Base-by-base conservation (phyloP, 1,140 invertebrate species). In the Caenorhabditis elegans region DNA sequence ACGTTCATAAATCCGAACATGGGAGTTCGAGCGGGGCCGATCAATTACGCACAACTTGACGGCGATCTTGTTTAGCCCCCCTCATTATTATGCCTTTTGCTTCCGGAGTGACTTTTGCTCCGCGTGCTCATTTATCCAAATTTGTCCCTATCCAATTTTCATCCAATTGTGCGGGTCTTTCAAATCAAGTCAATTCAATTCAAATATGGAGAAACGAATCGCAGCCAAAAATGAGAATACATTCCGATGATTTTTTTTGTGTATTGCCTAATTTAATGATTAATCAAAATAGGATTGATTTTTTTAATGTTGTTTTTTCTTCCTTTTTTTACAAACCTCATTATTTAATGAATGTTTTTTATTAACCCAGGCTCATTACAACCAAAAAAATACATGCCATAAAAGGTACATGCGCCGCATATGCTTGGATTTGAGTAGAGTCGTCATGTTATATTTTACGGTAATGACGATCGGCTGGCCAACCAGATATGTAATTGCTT, bases 1-100 rank as follows among this genome's bases (percentile, higher is more conserved):
- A 84, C 80, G 8, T 83, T 84, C 60, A 78, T 84, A 17, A 82
- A 84, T 34, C 83, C 83, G 8, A 79, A 79, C 26, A 60, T 46
- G 48, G 83, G 83, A 77, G 83, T 84, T 24, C 79, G 83, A 51
- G 47, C 83, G 15, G 80, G 80, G 24, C 76, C 83, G 22, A 84
- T 82, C 49, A 78, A 83, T 43, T 84, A 83, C 60, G 78, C 83
- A n/a, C 76, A 83, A 39, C 49, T 84, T n/a, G 83, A 84, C 46
- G 83, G 83, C 17, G 83, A 84, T 49, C 70, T 84, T 28, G 83
- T 84, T 53, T 84, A 60, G 60, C 8, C 60, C 39, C 60, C n/a
- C n/a, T n/a, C n/a, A n/a, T n/a, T n/a, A 70, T 70, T 70, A 70
- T 70, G n/a, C 36, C 39, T 70, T 39, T 70, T 70, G 34, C 31